A percentile compares a stretch with the other conserved stretches of the same genome.
Conservation (phyloP, 1,140 invertebrate species). For the Gyrodactylus salaris region DNA sequence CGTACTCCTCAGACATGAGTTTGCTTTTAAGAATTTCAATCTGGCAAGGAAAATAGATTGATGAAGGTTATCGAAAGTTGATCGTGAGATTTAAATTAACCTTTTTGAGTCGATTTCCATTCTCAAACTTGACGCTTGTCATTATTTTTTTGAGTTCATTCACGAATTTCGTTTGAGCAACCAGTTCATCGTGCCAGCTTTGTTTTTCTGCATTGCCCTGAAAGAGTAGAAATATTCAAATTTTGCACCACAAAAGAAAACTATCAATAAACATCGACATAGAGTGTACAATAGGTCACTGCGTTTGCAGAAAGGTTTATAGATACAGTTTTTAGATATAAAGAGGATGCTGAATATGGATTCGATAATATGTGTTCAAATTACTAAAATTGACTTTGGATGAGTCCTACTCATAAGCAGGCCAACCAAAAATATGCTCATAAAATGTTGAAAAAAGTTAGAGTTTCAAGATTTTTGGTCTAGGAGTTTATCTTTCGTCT, state of each 20-base stretch:
- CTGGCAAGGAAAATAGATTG: not conserved
- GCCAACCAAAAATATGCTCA: not conserved
- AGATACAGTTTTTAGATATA: too few species aligned
- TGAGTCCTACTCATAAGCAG: too few species aligned
- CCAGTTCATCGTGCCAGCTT: not conserved
- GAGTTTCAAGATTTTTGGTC: not conserved
- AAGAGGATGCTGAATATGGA: too few species aligned
- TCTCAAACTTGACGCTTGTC: not conserved
- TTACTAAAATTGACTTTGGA: too few species aligned
- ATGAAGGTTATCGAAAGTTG: not conserved
- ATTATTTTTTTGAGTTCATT: not conserved
- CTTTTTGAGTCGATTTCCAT: not conserved
- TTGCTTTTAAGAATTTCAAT: not conserved
- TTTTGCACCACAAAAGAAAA: not conserved
- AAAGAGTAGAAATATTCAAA: not conserved
- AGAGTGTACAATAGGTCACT: too few species aligned
- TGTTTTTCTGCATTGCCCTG: not conserved
- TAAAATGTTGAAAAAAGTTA: not conserved
- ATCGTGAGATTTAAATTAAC: not conserved
- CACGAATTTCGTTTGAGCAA: not conserved
- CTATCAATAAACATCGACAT: too few species aligned
- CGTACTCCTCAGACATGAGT: not conserved
- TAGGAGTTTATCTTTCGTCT: too few species aligned
- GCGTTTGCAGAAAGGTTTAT: too few species aligned
- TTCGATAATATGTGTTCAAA: too few species aligned